Conservation (phyloP, 2,113 vertebrate genomes). For the Reinhardtius hippoglossoides region DNA sequence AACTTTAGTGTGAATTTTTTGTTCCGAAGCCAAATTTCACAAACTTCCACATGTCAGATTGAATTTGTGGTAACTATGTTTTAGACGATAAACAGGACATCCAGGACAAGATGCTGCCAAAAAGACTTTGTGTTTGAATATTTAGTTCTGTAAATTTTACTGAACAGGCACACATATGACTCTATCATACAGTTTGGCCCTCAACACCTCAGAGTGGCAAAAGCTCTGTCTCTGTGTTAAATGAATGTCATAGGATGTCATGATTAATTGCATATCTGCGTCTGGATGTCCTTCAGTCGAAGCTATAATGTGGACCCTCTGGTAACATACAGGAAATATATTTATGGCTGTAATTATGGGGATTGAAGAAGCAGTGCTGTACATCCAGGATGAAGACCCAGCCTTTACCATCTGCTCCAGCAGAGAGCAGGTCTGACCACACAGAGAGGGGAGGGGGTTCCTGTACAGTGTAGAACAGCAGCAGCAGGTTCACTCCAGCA, state of each 20-base stretch:
- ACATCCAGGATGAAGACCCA: slow-evolving; percentile 46
- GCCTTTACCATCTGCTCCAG: slow-evolving; percentile 46
- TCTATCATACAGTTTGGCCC: too few species aligned
- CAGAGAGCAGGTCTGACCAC: slow-evolving; percentile 53
- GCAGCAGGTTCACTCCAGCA: slow-evolving; percentile 24
- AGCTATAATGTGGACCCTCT: slow-evolving; percentile 15
- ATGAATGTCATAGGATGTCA: not conserved
- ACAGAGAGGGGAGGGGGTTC: slow-evolving; percentile 37
- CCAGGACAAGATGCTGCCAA: too few species aligned
- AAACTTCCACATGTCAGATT: not conserved
- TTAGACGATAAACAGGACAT: too few species aligned
- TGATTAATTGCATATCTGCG: not conserved
- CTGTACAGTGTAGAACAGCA: not conserved
- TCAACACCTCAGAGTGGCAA: too few species aligned
- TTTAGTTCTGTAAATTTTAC: too few species aligned
- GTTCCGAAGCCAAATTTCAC: not conserved
- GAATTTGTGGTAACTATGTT: not conserved
- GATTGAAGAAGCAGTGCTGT: slow-evolving; percentile 38
- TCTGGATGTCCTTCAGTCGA: slow-evolving; percentile 21
- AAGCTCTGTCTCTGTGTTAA: not conserved
- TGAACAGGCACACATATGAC: too few species aligned
- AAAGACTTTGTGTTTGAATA: too few species aligned
- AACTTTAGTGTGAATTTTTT: not conserved
- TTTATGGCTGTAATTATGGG: slow-evolving; percentile 64
- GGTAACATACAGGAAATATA: slow-evolving; percentile 43